Percentiles rank a stretch among this genome's conserved stretches.
Conservation (phyloP, 92 coral and sea anemone species). For the Nematostella vectensis region DNA sequence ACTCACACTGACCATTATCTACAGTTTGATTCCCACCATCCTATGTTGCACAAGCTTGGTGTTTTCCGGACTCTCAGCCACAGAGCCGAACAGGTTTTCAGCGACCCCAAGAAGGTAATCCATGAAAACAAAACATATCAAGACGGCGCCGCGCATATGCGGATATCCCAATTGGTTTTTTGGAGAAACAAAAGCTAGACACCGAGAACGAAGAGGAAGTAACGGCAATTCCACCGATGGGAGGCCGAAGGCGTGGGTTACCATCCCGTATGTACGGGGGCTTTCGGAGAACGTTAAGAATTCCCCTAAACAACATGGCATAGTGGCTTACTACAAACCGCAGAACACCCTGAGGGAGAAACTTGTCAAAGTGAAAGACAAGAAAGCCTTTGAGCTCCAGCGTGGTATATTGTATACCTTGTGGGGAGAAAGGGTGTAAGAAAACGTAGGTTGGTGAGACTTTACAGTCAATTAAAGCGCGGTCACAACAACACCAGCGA, state of each 20-base stretch:
- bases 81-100: conserved; percentile 16
- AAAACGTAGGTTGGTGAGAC: neutral
- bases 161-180: conserved; percentile 5
- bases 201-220: neutral
- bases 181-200: neutral
- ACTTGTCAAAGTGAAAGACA: neutral
- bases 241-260: conserved; percentile 19
- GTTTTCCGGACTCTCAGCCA: conserved; percentile 15
- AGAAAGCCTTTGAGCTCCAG: neutral
- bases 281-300: conserved; percentile 16
- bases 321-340: conserved; percentile 12
- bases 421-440: conserved; percentile 8
- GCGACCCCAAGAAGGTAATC: conserved; percentile 5
- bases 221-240: conserved; percentile 8
- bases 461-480: too few relatives aligned
- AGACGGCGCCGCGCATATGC: conserved; percentile 13
- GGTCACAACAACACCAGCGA: too few relatives aligned
- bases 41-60: conserved; percentile 9
- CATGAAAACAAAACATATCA: conserved; percentile 11
- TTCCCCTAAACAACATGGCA: conserved; percentile 12
- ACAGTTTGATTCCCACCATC: neutral
- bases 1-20: neutral
- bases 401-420: conserved; percentile 4
- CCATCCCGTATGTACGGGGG: conserved; percentile 19
- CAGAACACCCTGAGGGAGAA: conserved; percentile 10